A percentile compares a stretch with the other conserved stretches of the same genome.
These are phyloP conservation scores for Oryzias celebensis DNA, from an alignment of 2,113 vertebrate genomes.

Conservation along the genomic window DNA sequence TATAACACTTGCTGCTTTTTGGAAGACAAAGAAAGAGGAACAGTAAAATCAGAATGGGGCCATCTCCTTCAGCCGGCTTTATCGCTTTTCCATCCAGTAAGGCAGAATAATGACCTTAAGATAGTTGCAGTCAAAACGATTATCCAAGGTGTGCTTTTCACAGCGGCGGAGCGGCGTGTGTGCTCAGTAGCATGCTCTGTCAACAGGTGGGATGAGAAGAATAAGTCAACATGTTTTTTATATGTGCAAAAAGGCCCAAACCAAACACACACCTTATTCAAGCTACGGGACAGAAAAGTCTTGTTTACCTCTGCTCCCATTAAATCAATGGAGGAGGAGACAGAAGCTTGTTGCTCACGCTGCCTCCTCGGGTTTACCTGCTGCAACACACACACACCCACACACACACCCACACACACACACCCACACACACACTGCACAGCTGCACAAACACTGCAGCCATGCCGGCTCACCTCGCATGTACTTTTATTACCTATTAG, in stretches of 20 bases:
- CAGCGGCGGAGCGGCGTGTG: conserved; percentile 18
- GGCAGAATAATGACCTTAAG: conserved; percentile 19
- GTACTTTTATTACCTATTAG: conserved; percentile 28
- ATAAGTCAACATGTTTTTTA: conserved; percentile 72
- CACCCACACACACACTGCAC: conserved; percentile 2
- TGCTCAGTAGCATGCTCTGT: conserved; percentile 58
- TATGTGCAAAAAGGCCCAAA: conserved; percentile 64
- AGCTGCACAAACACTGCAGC: conserved; percentile 4
- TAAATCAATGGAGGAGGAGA: conserved; percentile 32
- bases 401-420: conserved; percentile 15
- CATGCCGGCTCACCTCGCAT: conserved; percentile 24
- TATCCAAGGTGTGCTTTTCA: conserved; percentile 50
- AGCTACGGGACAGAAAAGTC: conserved; percentile 37
- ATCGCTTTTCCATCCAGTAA: conserved; percentile 19
- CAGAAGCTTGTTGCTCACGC: conserved; percentile 34
- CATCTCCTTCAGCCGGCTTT: neutral
- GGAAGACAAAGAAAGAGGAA: conserved; percentile 6
- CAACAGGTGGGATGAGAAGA: conserved; percentile 52
- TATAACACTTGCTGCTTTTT: conserved; percentile 4
- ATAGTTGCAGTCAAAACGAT: conserved; percentile 41
- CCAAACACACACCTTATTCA: conserved; percentile 42
- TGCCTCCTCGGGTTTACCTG: conserved; percentile 33
- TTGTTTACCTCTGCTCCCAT: conserved; percentile 56
- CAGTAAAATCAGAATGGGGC: conserved; percentile 12
- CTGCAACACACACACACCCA: conserved; percentile 29